Conservation (phyloP, 2,113 vertebrate genomes). For the Tachysurus fulvidraco region DNA sequence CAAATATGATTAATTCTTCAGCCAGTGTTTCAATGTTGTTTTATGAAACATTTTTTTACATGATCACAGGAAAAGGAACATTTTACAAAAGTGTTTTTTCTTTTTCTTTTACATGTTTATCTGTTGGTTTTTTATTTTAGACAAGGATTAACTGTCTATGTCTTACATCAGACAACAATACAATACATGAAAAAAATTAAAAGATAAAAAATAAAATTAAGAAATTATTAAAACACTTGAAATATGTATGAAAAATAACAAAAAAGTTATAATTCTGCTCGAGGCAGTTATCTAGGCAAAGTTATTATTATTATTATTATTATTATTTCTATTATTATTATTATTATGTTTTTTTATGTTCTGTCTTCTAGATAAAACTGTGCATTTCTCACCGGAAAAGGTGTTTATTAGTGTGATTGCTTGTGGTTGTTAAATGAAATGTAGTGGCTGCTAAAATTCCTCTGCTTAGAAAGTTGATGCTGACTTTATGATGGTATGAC, state of each 20-base stretch:
- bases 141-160: too few relatives aligned
- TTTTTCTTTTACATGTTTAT: not conserved
- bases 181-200: too few relatives aligned
- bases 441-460: not conserved
- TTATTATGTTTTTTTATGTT: not conserved
- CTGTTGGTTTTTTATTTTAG: not conserved
- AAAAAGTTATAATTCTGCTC: too few relatives aligned
- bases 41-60: too few relatives aligned
- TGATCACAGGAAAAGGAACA: not conserved
- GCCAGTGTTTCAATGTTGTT: not conserved
- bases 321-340: too few relatives aligned
- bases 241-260: too few relatives aligned
- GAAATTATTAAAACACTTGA: too few relatives aligned
- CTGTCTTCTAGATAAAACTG: not conserved
- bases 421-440: not conserved
- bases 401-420: not conserved
- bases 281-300: too few relatives aligned
- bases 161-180: too few relatives aligned
- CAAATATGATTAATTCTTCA: not conserved
- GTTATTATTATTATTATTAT: too few relatives aligned
- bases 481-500: not conserved
- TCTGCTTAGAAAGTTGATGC: not conserved
- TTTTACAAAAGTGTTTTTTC: not conserved
- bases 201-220: too few relatives aligned
- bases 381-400: constrained; percentile 11